A percentile compares a stretch with the other conserved stretches of the same genome.
Evolutionary conservation across 92 coral and sea anemone species (phyloP).

Genomic region (Epizoanthus scotinus): DNA sequence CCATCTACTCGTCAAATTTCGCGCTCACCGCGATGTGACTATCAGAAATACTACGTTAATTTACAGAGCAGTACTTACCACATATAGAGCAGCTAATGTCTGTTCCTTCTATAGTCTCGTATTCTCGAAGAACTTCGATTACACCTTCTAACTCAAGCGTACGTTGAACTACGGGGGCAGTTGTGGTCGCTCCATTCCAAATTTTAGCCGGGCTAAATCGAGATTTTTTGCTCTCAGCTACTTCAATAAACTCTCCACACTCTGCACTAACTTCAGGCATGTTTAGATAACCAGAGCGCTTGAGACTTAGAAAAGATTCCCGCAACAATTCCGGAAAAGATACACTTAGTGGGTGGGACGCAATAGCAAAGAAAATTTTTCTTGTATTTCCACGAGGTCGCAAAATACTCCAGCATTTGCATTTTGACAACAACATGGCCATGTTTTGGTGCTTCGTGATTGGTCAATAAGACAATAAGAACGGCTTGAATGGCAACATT

Average conservation of each 20-base stretch:
- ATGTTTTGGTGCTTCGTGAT: slow-evolving; percentile 55
- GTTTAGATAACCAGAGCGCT: slow-evolving; percentile 20
- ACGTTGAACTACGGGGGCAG: slow-evolving; percentile 72
- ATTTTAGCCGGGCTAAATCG: slow-evolving; percentile 77
- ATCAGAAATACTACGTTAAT: neutral
- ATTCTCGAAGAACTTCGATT: slow-evolving; percentile 94
- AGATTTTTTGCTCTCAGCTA: slow-evolving; percentile 78
- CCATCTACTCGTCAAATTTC: slow-evolving; percentile 25
- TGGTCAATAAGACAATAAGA: slow-evolving; percentile 71
- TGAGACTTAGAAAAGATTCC: slow-evolving; percentile 10
- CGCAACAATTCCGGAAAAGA: slow-evolving; percentile 27
- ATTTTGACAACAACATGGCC: slow-evolving; percentile 95
- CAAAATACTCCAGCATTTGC: slow-evolving; percentile 86
- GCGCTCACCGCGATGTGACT: slow-evolving; percentile 11
- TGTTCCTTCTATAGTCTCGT: slow-evolving; percentile 91
- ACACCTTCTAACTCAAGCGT: slow-evolving; percentile 95
- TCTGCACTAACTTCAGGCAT: slow-evolving; percentile 85
- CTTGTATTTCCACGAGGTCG: slow-evolving; percentile 91
- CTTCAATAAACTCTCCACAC: slow-evolving; percentile 57
- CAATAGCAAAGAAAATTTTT: slow-evolving; percentile 64
- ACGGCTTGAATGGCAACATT: slow-evolving; percentile 80
- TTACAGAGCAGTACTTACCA: slow-evolving; percentile 66
- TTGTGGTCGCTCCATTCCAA: slow-evolving; percentile 60
- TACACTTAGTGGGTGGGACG: slow-evolving; percentile 90
- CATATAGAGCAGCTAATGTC: slow-evolving; percentile 98